Evolutionary conservation across 92 coral and sea anemone species (phyloP), one percentile per base, ranked within the genome.

Genomic region (Epizoanthus illoricatus): DNA sequence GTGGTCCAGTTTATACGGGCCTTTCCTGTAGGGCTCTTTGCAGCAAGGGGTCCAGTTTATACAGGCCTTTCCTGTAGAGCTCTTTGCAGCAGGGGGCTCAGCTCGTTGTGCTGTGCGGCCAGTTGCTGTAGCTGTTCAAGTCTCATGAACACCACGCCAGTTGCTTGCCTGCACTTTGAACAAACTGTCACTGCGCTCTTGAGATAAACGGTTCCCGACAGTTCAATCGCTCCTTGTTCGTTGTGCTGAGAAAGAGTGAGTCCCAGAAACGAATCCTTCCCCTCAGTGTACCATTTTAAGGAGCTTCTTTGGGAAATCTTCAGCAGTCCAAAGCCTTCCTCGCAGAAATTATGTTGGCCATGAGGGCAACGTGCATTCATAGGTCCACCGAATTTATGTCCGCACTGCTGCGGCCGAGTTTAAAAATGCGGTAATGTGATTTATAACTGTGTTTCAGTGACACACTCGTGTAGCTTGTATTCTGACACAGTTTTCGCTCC

Each of bases 81-180:
- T 33, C 18, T 66, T 65, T 65, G 71, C 71, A 88, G 78, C 20
- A 88, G 82, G 4, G 94, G 80, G 8, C 70, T 83, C 21, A 91
- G 59, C 16, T 74, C 90, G 11, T 89, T 87, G 42, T 79, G 81
- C 5, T 81, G 8, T 7, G 84, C 86, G 21, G 88, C 80, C 0
- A 88, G 43, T 59, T 74, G 83, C 69, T 73, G 80, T 7, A 88
- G 70, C 57, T 88, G 91, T 13, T 79, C 80, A 23, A 91, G 75
- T 23, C 86, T 85, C 89, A 91, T 86, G 62, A 91, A 91, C 42
- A 88, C 92, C 76, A 85, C 79, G 21, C 92, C 95, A 6, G 95
- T 86, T 18, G 95, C 92, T 88, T 86, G 80, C n/a, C 95, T 42
- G 81, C 95, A 89, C 85, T 80, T 84, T 16, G 92, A 86, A 74